Conservation (phyloP, 2,113 vertebrate genomes). For the human (Homo sapiens) region GRCh38 chr6:3835501-3836000, state of each 20-base stretch:
- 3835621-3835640: neutral
- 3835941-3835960: neutral
- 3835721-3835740: neutral
- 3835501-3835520: neutral
- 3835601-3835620: neutral
- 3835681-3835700: neutral
- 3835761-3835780: neutral
- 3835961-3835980: neutral
- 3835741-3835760: neutral
- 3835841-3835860: fast-evolving
- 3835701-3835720: neutral
- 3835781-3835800: neutral
- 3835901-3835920: neutral
- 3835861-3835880: neutral
- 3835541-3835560: neutral
- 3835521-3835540: neutral
- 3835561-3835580: neutral
- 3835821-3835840: neutral
- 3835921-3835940: neutral
- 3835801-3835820: neutral
- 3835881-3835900: neutral
- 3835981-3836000: neutral
- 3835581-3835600: neutral
- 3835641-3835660: neutral
- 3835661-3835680: neutral